Conservation (phyloP, 2,797 vertebrate genomes). For the Phoeniculus purpureus region DNA sequence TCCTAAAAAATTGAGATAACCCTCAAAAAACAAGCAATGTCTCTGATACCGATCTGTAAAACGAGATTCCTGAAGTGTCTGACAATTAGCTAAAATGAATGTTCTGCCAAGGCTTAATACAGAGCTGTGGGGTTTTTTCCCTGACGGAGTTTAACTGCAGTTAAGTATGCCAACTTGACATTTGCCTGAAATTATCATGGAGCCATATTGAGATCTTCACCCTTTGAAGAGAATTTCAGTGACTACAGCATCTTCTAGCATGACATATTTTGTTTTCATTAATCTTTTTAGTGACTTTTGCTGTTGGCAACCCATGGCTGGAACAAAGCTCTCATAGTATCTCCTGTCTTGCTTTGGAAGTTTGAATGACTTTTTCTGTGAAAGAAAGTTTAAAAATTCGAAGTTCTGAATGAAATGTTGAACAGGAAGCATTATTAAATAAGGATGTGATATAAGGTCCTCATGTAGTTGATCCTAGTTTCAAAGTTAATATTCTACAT, state of each 20-base stretch:
- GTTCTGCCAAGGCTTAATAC: neutral
- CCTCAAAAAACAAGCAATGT: neutral
- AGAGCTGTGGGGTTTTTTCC: neutral
- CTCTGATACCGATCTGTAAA: neutral
- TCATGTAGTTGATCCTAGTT: neutral
- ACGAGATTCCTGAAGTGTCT: neutral
- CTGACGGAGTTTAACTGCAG: neutral
- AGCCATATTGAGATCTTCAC: slow-evolving; percentile 21
- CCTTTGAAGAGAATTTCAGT: slow-evolving; percentile 39
- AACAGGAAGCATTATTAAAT: neutral
- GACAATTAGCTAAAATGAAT: neutral
- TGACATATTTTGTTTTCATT: neutral
- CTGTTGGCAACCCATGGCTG: neutral
- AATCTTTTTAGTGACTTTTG: neutral
- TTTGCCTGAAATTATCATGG: slow-evolving; percentile 39
- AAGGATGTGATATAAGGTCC: neutral
- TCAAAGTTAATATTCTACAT: neutral
- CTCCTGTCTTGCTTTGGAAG: neutral
- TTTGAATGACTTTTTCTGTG: neutral
- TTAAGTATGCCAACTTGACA: slow-evolving; percentile 45
- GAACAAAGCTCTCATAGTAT: neutral
- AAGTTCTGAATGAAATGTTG: neutral
- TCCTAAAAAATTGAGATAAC: neutral
- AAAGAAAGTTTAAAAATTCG: neutral
- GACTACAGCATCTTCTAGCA: neutral